Percentiles rank a stretch among this genome's conserved stretches.
Conservation (phyloP, 2,113 vertebrate species). For the Campylorhamphus procurvoides region DNA sequence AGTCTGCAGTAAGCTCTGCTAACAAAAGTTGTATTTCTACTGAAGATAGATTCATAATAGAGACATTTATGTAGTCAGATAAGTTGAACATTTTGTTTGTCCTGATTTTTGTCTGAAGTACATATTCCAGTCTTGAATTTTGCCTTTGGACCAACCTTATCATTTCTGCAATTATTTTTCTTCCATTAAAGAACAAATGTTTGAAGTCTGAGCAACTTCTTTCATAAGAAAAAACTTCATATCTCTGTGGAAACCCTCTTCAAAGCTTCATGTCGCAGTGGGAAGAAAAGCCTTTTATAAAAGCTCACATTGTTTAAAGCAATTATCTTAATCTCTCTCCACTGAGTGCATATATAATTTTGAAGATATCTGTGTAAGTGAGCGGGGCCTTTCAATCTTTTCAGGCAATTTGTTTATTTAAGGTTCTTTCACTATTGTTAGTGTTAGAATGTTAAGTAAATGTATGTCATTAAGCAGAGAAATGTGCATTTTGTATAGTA, state of each 20-base stretch:
- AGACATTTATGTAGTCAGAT: not conserved
- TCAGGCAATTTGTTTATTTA: not conserved
- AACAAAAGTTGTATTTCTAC: not conserved
- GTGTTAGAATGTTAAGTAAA: not conserved
- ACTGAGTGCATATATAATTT: not conserved
- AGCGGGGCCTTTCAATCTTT: not conserved
- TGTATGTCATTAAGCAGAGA: not conserved
- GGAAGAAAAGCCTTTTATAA: constrained; percentile 27
- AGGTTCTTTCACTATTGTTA: not conserved
- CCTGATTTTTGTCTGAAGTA: not conserved
- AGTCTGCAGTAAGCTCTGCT: not conserved
- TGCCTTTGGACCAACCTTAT: not conserved
- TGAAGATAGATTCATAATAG: not conserved
- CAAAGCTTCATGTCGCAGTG: not conserved
- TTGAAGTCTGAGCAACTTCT: constrained; percentile 19
- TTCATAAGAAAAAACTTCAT: not conserved
- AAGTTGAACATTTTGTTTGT: not conserved
- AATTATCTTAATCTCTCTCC: constrained; percentile 34
- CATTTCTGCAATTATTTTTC: not conserved
- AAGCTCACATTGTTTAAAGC: not conserved
- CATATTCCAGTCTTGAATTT: not conserved
- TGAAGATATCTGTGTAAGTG: not conserved
- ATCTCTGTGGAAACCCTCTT: constrained; percentile 31
- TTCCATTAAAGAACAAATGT: not conserved
- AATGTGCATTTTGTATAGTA: not conserved